Evolutionary conservation across 2,888 invertebrate species (phyloP).

Genomic region (Tetranychus truncatus): DNA sequence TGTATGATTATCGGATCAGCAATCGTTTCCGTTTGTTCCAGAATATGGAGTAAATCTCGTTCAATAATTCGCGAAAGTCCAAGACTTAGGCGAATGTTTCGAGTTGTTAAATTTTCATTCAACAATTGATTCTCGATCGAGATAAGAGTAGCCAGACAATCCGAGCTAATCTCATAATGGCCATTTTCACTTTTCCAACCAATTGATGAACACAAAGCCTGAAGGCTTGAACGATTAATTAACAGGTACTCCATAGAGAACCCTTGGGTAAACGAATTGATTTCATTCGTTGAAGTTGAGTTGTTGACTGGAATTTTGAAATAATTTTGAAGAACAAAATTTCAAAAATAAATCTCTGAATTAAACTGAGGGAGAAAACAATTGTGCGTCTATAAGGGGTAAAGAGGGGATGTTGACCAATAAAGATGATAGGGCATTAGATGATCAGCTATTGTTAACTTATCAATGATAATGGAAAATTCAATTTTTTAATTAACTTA

Average conservation of each 20-base stretch:
- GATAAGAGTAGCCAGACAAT: background rate
- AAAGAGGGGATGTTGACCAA: too few relatives aligned
- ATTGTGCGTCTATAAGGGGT: too few relatives aligned
- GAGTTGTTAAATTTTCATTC: background rate
- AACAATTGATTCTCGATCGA: background rate
- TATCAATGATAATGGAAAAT: too few relatives aligned
- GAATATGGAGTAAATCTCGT: background rate
- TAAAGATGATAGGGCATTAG: too few relatives aligned
- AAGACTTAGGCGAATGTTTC: background rate
- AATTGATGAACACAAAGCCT: slow-evolving; percentile 9
- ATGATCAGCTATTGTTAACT: too few relatives aligned
- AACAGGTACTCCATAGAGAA: slow-evolving; percentile 4
- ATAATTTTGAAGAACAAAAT: too few relatives aligned
- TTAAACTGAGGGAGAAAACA: too few relatives aligned
- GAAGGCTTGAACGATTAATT: background rate
- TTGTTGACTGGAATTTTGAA: too few relatives aligned
- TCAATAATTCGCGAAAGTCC: background rate
- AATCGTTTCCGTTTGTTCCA: background rate
- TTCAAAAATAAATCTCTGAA: too few relatives aligned
- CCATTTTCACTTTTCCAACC: slow-evolving; percentile 9
- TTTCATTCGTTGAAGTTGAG: background rate
- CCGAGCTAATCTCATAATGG: background rate
- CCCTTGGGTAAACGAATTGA: background rate
- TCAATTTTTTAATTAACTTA: too few relatives aligned
- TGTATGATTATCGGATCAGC: background rate